Evolutionary conservation across 2,113 vertebrate species (phyloP), one percentile per base, ranked within the genome.

Genomic region (Prionailurus bengalensis): DNA sequence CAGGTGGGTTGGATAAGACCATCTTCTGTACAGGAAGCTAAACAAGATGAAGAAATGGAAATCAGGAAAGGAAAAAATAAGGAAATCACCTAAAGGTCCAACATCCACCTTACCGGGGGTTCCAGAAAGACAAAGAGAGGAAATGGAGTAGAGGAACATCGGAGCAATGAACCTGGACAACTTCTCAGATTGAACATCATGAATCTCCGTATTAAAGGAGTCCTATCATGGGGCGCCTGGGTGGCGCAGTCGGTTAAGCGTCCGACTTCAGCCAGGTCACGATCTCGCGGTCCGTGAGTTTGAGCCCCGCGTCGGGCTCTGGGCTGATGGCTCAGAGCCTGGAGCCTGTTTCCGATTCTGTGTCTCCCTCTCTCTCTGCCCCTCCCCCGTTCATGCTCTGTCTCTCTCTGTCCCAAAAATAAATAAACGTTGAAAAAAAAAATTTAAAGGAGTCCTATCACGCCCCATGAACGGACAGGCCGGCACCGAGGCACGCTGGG

Each of bases 401-500:
- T 36, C 36, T 36, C 36, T 36, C 36, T 36, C 36, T 36, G 36
- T 36, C 36, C 36, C 36, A 36, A 36, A 36, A 36, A 36, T 36
- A 36, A 36, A 36, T 36, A 36, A 36, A 36, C 36, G 36, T 36
- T 36, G 36, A 36, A 36, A 36, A 36, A 36, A 36, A 36, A 36
- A 36, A 36, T 36, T 9, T 8, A 3, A 33, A 91, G 51, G 36
- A 42, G 5, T 31, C 39, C 74, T 39, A 36, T 9, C 36, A 3
- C 9, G 70, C 51, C 80, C 61, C 21, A 39, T 3, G 63, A 31
- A 14, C 3, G 71, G 88, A 16, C 31, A 39, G 86, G 55, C 33
- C 65, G 0, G 13, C 42, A 4, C 42, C 0, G 29, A 51, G 87
- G 55, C 55, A 1, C 0, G 0, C 0, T 1, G 21, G 33, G 9